Conservation (phyloP, 2,113 vertebrate species). For the Pangasianodon gigas region DNA sequence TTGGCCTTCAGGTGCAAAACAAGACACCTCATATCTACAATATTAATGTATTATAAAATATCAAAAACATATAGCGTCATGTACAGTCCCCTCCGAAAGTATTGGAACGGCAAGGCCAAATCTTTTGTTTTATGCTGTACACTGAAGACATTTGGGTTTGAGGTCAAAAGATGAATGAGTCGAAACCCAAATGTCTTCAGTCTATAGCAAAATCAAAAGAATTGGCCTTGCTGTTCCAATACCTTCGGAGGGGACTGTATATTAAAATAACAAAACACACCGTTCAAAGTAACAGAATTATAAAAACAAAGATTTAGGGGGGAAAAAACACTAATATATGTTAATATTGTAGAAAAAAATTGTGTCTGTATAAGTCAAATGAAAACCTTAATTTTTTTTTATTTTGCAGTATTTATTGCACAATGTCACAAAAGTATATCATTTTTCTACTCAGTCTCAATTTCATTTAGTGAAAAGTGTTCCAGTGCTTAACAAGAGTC, state of each 20-base stretch:
- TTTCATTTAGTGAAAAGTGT: background rate
- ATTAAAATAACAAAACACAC: background rate
- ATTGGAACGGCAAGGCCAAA: no score
- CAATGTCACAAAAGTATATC: background rate
- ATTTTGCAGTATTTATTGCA: background rate
- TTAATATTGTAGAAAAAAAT: background rate
- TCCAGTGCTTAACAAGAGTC: background rate
- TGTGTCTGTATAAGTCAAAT: background rate
- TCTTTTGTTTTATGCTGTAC: background rate
- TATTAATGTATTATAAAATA: background rate
- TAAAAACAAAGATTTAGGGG: background rate
- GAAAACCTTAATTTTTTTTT: background rate
- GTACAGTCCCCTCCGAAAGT: background rate
- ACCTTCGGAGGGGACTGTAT: background rate
- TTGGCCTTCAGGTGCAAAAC: background rate
- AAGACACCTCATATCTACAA: background rate
- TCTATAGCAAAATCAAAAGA: background rate
- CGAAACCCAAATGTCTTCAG: background rate
- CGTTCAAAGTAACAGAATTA: background rate
- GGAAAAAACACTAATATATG: no score
- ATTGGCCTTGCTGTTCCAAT: no score
- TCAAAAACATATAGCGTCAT: background rate
- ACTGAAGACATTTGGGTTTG: background rate
- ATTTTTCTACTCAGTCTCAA: background rate
- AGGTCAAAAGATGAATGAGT: background rate